These are phyloP conservation scores for Mythimna ferrago DNA, from an alignment of 2,888 invertebrate genomes.

Conservation along the genomic window DNA sequence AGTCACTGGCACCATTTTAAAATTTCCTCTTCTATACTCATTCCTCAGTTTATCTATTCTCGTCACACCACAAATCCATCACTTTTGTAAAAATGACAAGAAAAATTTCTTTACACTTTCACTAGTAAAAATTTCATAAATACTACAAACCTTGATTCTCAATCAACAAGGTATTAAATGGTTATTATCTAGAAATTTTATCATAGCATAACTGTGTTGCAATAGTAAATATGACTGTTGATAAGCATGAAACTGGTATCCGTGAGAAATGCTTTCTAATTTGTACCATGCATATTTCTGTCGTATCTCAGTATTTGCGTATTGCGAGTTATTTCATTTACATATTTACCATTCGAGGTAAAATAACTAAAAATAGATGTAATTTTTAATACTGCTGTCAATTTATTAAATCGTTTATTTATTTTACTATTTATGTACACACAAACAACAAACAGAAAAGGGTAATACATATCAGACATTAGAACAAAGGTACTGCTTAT, in stretches of 20 bases:
- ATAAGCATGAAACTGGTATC: slow-evolving; percentile 51
- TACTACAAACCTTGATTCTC: slow-evolving; percentile 9
- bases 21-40: no score
- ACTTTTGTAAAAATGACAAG: neutral
- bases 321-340: neutral
- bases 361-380: no score
- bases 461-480: no score
- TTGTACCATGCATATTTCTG: slow-evolving; percentile 30
- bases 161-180: slow-evolving; percentile 36
- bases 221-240: slow-evolving; percentile 31
- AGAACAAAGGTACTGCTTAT: no score
- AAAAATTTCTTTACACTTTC: slow-evolving; percentile 45
- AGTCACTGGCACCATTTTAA: no score
- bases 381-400: no score
- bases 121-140: slow-evolving; percentile 38
- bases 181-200: slow-evolving; percentile 37
- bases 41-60: no score
- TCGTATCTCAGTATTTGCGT: slow-evolving; percentile 20
- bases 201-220: slow-evolving; percentile 24
- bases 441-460: no score
- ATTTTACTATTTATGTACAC: no score
- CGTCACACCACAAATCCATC: no score
- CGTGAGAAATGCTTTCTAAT: slow-evolving; percentile 54
- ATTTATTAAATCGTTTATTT: no score
- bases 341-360: neutral